These are phyloP conservation scores for Rhinolophus ferrumequinum DNA, from an alignment of 2,113 vertebrate genomes.

Conservation along the genomic window DNA sequence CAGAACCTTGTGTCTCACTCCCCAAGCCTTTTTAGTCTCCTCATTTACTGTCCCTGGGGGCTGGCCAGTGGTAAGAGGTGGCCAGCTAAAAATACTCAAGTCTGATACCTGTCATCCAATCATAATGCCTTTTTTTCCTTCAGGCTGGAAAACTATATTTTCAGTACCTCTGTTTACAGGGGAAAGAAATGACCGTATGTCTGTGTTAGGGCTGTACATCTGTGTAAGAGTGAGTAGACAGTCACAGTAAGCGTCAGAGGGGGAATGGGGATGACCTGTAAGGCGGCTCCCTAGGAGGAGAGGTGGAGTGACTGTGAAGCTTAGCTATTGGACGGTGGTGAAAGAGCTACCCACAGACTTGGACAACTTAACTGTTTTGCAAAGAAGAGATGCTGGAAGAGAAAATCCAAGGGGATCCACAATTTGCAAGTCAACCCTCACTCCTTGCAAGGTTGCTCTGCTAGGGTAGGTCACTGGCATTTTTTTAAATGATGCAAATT, in stretches of 20 bases:
- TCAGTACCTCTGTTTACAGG: background rate
- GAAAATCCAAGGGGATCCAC: background rate
- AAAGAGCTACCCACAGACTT: background rate
- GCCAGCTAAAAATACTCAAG: background rate
- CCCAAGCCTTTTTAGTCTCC: background rate
- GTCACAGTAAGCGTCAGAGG: background rate
- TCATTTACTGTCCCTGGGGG: background rate
- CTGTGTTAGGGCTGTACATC: background rate
- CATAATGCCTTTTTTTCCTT: background rate
- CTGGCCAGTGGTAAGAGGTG: background rate
- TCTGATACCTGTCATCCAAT: background rate
- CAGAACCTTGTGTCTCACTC: background rate
- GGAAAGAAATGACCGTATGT: background rate
- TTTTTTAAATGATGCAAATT: background rate
- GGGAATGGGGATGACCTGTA: accelerated
- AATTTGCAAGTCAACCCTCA: background rate
- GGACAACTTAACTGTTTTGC: background rate
- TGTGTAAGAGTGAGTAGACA: background rate
- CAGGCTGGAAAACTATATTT: background rate
- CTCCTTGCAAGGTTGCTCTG: background rate
- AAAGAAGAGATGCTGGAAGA: background rate
- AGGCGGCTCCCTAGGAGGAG: background rate
- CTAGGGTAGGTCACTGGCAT: background rate
- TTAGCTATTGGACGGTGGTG: background rate
- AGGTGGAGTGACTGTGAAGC: background rate